A percentile compares a stretch with the other conserved stretches of the same genome.
Conservation (phyloP, 2,888 invertebrate species). For the Eubasilissa splendida region DNA sequence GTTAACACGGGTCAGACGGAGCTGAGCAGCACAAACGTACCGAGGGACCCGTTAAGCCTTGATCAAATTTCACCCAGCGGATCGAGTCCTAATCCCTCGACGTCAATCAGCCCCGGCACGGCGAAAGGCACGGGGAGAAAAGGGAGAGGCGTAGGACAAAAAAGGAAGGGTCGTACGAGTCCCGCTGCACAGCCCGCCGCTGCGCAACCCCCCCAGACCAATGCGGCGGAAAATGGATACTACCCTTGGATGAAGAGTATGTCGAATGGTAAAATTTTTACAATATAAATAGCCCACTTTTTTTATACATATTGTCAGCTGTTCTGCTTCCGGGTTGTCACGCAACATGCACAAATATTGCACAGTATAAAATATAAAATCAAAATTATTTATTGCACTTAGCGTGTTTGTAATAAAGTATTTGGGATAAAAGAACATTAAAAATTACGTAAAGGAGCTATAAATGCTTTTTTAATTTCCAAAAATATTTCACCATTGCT, state of each 20-base stretch:
- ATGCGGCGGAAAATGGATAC: conserved; percentile 63
- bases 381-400: neutral
- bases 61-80: conserved; percentile 61
- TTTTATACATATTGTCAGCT: neutral
- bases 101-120: conserved; percentile 65
- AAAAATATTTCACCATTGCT: no score
- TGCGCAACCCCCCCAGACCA: no score
- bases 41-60: conserved; percentile 60
- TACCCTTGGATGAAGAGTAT: conserved; percentile 77
- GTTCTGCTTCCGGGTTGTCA: neutral
- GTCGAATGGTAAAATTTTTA: conserved; percentile 24
- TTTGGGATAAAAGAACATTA: no score
- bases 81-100: conserved; percentile 68
- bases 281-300: neutral
- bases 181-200: no score
- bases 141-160: neutral
- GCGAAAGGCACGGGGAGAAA: conserved; percentile 64
- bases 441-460: no score
- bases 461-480: no score
- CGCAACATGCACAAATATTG: neutral
- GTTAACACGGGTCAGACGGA: neutral
- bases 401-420: no score
- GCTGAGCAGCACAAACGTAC: neutral
- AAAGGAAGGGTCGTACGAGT: no score
- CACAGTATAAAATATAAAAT: neutral